Percentiles rank a stretch among this genome's conserved stretches.
These are phyloP conservation scores for Cinclus mexicanus DNA, from an alignment of 2,113 vertebrate genomes.

Conservation along the genomic window DNA sequence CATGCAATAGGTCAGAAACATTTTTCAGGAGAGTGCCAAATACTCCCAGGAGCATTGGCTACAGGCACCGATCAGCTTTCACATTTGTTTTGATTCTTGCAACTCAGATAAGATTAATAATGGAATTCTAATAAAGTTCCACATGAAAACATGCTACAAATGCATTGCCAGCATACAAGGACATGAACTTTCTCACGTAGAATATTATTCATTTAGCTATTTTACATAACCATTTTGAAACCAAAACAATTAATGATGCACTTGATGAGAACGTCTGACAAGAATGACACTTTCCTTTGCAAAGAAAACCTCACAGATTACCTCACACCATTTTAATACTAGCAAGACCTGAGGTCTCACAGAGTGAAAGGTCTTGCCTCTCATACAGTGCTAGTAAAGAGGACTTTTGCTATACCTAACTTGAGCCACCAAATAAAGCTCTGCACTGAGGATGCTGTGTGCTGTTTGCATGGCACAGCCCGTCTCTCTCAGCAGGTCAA, in stretches of 20 bases:
- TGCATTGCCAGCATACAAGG: neutral
- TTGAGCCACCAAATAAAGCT: neutral
- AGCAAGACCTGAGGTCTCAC: neutral
- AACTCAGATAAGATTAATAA: neutral
- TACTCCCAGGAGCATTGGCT: neutral
- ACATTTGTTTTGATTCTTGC: constrained; percentile 9
- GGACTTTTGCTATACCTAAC: neutral
- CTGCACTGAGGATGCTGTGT: neutral
- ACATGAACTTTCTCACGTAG: neutral
- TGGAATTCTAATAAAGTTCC: neutral
- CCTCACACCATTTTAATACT: neutral
- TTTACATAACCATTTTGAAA: constrained; percentile 1
- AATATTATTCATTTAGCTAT: neutral
- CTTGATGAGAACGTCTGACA: neutral
- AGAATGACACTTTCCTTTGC: neutral
- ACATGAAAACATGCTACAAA: neutral
- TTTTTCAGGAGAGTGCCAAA: constrained; percentile 31
- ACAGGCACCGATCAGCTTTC: neutral
- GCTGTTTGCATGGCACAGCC: neutral
- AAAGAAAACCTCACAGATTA: neutral
- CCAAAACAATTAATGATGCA: neutral
- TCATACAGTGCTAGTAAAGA: neutral
- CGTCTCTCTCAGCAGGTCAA: neutral
- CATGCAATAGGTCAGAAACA: constrained; percentile 5
- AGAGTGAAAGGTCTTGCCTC: neutral